phyloP scores from a whole-genome alignment of 2,113 vertebrate genomes.

The Bolborhynchus lineola region DNA sequence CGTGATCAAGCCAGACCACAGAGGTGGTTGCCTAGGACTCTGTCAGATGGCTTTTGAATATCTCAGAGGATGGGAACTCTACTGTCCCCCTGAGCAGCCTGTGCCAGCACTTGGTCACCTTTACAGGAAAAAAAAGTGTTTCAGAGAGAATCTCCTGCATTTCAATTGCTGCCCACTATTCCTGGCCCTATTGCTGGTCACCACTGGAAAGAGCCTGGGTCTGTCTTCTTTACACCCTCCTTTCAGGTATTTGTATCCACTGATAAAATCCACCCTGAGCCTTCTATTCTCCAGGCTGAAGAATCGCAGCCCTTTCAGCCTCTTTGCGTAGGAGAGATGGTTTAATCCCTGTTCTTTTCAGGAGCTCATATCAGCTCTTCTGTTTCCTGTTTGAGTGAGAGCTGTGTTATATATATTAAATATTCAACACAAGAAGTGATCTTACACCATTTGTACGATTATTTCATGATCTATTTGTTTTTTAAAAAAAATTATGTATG shows the following conservation, averaged over 20 bases:
- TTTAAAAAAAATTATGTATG: neutral
- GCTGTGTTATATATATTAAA: neutral
- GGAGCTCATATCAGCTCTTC: neutral
- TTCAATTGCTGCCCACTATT: neutral
- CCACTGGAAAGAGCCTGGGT: neutral
- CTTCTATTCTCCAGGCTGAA: neutral
- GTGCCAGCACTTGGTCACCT: neutral
- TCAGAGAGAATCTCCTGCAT: neutral
- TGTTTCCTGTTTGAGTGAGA: neutral
- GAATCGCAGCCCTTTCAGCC: neutral
- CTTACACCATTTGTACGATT: neutral
- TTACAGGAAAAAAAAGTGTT: neutral
- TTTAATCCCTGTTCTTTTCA: neutral
- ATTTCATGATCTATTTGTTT: neutral
- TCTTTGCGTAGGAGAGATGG: neutral
- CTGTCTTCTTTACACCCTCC: neutral
- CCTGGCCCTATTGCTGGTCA: neutral
- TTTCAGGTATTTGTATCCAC: neutral
- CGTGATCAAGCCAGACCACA: neutral
- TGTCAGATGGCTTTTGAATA: neutral
- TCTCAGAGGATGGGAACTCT: neutral
- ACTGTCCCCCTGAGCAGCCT: neutral
- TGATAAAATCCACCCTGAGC: neutral
- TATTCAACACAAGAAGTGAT: neutral
- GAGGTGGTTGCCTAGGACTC: neutral